A percentile compares a stretch with the other conserved stretches of the same genome.
phyloP scores from a whole-genome alignment of 2,797 vertebrate genomes.

The Fistularia commersonii region DNA sequence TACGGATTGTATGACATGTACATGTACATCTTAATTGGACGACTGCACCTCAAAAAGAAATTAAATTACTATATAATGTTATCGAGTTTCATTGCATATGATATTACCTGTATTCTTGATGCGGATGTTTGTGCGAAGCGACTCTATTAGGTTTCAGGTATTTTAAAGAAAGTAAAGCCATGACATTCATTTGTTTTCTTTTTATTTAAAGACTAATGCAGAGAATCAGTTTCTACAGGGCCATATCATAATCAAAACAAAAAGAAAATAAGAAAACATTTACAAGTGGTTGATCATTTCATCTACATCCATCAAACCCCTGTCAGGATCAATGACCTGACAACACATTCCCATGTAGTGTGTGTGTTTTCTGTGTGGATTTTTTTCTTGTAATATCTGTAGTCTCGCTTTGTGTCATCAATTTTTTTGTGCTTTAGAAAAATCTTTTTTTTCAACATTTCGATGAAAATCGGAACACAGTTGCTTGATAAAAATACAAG shows the following conservation, averaged over 20 bases:
- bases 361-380: slow-evolving; percentile 35
- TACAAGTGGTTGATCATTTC: slow-evolving; percentile 72
- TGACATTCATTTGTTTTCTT: slow-evolving; percentile 63
- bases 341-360: slow-evolving; percentile 53
- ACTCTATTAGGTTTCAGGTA: neutral
- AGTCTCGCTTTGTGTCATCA: slow-evolving; percentile 39
- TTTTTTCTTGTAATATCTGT: slow-evolving; percentile 33
- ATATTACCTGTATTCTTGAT: no score
- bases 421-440: slow-evolving; percentile 75
- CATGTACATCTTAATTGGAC: no score
- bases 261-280: slow-evolving; percentile 69
- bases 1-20: no score
- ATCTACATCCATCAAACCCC: slow-evolving; percentile 58
- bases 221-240: slow-evolving; percentile 80
- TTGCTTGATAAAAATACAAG: slow-evolving; percentile 71
- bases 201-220: slow-evolving; percentile 83
- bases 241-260: slow-evolving; percentile 75
- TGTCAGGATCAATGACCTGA: slow-evolving; percentile 42
- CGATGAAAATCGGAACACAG: slow-evolving; percentile 70
- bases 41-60: neutral
- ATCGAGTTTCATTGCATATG: no score
- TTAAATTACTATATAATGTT: no score
- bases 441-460: slow-evolving; percentile 64
- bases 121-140: no score
- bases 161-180: slow-evolving; percentile 25